Percentiles rank a stretch among this genome's conserved stretches.
These are phyloP conservation scores for Caracal caracal DNA, from an alignment of 2,113 vertebrate genomes.

Conservation along the genomic window DNA sequence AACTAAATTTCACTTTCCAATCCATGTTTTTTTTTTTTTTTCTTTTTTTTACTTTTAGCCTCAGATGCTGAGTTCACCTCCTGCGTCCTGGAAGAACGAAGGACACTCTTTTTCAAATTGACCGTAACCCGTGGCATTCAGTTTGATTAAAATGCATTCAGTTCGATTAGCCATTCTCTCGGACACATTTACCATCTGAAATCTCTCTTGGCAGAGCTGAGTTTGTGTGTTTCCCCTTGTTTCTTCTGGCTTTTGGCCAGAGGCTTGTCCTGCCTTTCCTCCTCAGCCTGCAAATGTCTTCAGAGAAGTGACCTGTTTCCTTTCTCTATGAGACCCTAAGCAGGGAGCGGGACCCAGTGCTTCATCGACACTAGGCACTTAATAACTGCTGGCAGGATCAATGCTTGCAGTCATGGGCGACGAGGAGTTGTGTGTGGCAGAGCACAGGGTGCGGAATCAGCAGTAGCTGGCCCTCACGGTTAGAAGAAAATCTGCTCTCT, in stretches of 20 bases:
- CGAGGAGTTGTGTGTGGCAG: rapidly evolving
- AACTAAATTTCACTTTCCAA: not conserved
- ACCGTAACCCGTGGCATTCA: too few species aligned
- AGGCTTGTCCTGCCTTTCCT: not conserved
- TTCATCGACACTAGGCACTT: not conserved
- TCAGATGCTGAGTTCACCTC: not conserved
- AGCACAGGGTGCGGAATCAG: not conserved
- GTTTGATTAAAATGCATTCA: not conserved
- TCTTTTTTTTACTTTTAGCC: not conserved
- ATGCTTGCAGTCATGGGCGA: not conserved
- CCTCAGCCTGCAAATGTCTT: not conserved
- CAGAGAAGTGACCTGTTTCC: not conserved
- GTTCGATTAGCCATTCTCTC: not conserved
- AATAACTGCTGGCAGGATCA: not conserved
- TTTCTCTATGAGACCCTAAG: not conserved
- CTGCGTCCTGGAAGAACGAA: too few species aligned
- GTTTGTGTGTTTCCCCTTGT: not conserved
- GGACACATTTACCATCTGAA: too few species aligned
- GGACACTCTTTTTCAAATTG: not conserved
- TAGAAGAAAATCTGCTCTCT: not conserved
- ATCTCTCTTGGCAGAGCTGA: not conserved
- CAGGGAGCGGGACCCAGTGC: not conserved
- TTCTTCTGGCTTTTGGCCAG: not conserved
- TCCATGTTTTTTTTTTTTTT: not conserved
- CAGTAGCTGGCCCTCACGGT: not conserved